Evolutionary conservation across 2,113 vertebrate species (phyloP).

Genomic region (chimpanzee (Pan troglodytes)): DNA sequence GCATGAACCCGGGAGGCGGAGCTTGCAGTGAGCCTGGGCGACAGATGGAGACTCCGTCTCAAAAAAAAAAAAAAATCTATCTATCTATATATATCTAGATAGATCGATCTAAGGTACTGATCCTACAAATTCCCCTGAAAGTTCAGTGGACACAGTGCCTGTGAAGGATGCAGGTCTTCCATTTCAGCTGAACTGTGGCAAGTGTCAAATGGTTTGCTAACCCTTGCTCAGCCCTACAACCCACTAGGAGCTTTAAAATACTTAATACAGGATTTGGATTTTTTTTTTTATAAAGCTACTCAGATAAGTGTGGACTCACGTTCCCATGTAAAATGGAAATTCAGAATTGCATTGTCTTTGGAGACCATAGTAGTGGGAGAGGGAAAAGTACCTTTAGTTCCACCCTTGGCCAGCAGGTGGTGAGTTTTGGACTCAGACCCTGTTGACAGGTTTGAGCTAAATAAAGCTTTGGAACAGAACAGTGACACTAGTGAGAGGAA

Average conservation of each 20-base stretch:
- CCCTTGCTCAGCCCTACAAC: not conserved
- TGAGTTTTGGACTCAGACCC: not conserved
- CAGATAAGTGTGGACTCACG: not conserved
- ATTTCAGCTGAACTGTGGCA: not conserved
- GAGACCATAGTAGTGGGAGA: not conserved
- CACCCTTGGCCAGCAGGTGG: constrained; percentile 27
- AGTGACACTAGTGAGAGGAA: not conserved
- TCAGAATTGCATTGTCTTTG: not conserved
- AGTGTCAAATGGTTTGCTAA: not conserved
- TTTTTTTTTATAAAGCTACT: constrained; percentile 3
- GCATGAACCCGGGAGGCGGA: too few relatives aligned
- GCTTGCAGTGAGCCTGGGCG: too few relatives aligned
- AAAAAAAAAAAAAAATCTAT: too few relatives aligned
- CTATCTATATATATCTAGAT: too few relatives aligned
- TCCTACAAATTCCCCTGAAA: not conserved
- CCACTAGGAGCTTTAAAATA: not conserved
- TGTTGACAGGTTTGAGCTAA: not conserved
- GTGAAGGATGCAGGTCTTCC: not conserved
- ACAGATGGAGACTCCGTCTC: too few relatives aligned
- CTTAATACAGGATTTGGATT: not conserved
- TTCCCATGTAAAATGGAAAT: not conserved
- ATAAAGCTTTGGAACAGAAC: not conserved
- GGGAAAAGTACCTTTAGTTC: constrained; percentile 27
- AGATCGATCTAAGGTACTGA: not conserved
- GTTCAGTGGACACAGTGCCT: not conserved